Evolutionary conservation across 2,888 invertebrate species (phyloP), one percentile per base, ranked within the genome.

Genomic region (Timandra comae): DNA sequence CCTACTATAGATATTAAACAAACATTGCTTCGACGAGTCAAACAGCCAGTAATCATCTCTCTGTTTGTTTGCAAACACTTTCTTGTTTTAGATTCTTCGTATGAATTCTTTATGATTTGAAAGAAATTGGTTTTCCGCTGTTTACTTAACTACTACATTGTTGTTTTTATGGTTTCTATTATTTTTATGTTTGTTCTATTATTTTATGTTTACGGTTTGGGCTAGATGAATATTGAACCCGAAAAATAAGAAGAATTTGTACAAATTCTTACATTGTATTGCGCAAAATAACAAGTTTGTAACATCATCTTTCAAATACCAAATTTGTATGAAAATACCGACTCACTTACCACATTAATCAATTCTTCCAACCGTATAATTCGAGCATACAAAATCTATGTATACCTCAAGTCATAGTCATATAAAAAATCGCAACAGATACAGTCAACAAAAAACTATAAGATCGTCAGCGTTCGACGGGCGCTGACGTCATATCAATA

Each of bases 401-500:
- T n/a, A n/a, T n/a, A n/a, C n/a, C n/a, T n/a, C n/a, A n/a, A n/a
- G n/a, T n/a, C n/a, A n/a, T n/a, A n/a, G n/a, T n/a, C n/a, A n/a
- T n/a, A 10, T 24, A 24, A 7, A 7, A 24, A 10, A 24, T 24
- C 24, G 11, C 31, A 37, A 41, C 36, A 33, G 38, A 36, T 32
- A 33, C 30, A 42, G 42, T 38, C 40, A 36, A 47, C 47, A 44
- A 47, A 16, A 42, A 47, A 47, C 38, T 38, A 38, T 38, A 38
- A 8, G 38, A 27, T 26, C 40, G 47, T 44, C 43, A 33, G 11
- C 37, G 36, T 35, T 41, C 37, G 38, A 22, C 33, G 33, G 29
- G 38, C 30, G 43, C 41, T 43, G 51, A 45, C 56, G 50, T 46
- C 53, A 45, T 49, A 53, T 68, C 70, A 63, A 68, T 70, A 58